These are phyloP conservation scores for Aporrectodea caliginosa DNA, from an alignment of 1,140 invertebrate species.

Conservation along the genomic window DNA sequence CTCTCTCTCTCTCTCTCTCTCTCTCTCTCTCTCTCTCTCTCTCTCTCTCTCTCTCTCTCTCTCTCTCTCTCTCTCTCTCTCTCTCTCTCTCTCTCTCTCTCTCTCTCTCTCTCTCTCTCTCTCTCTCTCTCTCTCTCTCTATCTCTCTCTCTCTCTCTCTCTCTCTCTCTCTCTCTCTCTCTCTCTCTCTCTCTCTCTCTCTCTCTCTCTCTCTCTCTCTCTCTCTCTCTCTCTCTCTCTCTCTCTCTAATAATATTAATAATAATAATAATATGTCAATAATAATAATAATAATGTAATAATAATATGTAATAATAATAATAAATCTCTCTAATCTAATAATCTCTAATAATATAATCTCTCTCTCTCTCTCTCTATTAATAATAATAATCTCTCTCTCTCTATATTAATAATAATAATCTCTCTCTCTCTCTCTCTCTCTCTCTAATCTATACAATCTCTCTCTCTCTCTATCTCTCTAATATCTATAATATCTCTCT, in stretches of 20 bases:
- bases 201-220: conserved; percentile 20
- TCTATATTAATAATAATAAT: not conserved
- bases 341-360: no score
- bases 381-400: conserved; percentile 14
- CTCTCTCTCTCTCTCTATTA: conserved; percentile 16
- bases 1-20: conserved; percentile 17
- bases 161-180: conserved; percentile 16
- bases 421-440: conserved; percentile 18
- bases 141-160: conserved; percentile 18
- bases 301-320: no score
- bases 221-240: conserved; percentile 18
- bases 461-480: conserved; percentile 18
- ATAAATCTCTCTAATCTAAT: no score
- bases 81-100: conserved; percentile 16
- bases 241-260: not conserved
- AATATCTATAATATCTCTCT: no score
- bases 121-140: conserved; percentile 20
- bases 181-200: conserved; percentile 20
- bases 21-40: conserved; percentile 17
- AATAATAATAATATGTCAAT: no score
- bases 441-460: no score
- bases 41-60: conserved; percentile 20
- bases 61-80: conserved; percentile 19
- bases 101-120: conserved; percentile 17
- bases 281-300: no score